phyloP scores from a whole-genome alignment of 2,113 vertebrate species.

The Anser brachyrhynchus region DNA sequence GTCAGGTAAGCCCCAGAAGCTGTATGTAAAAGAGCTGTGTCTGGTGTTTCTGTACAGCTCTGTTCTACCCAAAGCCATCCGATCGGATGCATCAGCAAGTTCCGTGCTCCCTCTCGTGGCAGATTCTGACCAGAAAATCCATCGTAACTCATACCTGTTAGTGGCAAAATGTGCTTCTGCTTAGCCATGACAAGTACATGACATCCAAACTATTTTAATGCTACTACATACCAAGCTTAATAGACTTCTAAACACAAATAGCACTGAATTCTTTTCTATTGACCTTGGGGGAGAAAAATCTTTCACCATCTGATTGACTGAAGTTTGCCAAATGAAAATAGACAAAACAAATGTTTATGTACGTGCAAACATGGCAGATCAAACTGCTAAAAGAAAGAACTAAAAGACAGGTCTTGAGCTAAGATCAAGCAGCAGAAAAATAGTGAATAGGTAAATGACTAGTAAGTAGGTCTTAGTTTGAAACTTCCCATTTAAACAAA shows the following conservation, averaged over 20 bases:
- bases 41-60: accelerated
- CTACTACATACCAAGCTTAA: not conserved
- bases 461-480: conserved; percentile 81
- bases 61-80: too few relatives aligned
- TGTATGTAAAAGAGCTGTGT: accelerated
- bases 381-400: conserved; percentile 84
- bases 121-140: not conserved
- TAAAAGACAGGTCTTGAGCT: conserved; percentile 86
- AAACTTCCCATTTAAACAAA: conserved; percentile 84
- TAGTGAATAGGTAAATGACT: conserved; percentile 80
- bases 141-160: not conserved
- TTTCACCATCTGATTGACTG: conserved; percentile 92
- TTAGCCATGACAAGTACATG: not conserved
- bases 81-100: conserved; percentile 5
- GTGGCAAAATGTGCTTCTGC: not conserved
- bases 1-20: not conserved
- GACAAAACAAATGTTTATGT: conserved; percentile 88
- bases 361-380: conserved; percentile 89
- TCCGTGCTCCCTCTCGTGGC: conserved; percentile 75
- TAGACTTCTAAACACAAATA: conserved; percentile 68
- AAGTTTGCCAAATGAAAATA: conserved; percentile 84
- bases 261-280: conserved; percentile 87
- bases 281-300: conserved; percentile 87
- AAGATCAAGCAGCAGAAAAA: conserved; percentile 82
- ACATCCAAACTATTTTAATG: not conserved